A percentile compares a stretch with the other conserved stretches of the same genome.
These are phyloP conservation scores for Aphidoletes aphidimyza DNA, from an alignment of 2,888 invertebrate species.

Conservation along the genomic window DNA sequence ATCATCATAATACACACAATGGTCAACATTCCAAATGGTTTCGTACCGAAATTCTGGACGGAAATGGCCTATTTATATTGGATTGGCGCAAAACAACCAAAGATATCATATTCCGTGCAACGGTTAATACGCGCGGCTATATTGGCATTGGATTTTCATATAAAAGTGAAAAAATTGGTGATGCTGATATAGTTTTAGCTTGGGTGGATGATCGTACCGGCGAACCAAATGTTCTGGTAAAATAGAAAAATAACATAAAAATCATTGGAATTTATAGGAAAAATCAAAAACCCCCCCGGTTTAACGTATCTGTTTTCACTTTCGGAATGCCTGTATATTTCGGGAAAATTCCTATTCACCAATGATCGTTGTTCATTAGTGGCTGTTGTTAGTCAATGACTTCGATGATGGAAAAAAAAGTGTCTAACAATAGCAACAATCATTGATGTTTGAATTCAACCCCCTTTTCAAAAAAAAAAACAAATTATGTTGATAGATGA, in stretches of 20 bases:
- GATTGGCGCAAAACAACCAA: slow-evolving; percentile 79
- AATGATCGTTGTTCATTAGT: slow-evolving; percentile 36
- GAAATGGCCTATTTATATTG: slow-evolving; percentile 67
- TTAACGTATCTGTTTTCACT: too few relatives aligned
- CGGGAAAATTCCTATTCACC: too few relatives aligned
- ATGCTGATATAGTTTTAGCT: slow-evolving; percentile 86
- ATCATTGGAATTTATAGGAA: background rate
- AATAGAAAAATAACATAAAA: background rate
- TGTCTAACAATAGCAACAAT: slow-evolving; percentile 23
- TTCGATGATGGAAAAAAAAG: too few relatives aligned
- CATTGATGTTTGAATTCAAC: background rate
- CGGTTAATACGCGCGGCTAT: slow-evolving; percentile 84
- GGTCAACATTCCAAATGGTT: slow-evolving; percentile 60
- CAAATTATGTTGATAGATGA: background rate
- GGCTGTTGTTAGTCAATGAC: background rate
- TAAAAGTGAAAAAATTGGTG: slow-evolving; percentile 78
- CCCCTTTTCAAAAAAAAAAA: too few relatives aligned
- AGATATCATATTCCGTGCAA: slow-evolving; percentile 82
- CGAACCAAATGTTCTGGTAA: slow-evolving; percentile 76
- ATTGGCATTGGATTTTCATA: slow-evolving; percentile 87
- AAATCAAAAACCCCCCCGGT: too few relatives aligned
- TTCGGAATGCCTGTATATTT: too few relatives aligned
- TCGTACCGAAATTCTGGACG: slow-evolving; percentile 65
- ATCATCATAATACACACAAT: slow-evolving; percentile 28
- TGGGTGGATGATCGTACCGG: slow-evolving; percentile 80